A percentile compares a stretch with the other conserved stretches of the same genome.
Evolutionary conservation across 2,113 vertebrate species (phyloP).

Genomic region (Poeciliopsis prolifica): DNA sequence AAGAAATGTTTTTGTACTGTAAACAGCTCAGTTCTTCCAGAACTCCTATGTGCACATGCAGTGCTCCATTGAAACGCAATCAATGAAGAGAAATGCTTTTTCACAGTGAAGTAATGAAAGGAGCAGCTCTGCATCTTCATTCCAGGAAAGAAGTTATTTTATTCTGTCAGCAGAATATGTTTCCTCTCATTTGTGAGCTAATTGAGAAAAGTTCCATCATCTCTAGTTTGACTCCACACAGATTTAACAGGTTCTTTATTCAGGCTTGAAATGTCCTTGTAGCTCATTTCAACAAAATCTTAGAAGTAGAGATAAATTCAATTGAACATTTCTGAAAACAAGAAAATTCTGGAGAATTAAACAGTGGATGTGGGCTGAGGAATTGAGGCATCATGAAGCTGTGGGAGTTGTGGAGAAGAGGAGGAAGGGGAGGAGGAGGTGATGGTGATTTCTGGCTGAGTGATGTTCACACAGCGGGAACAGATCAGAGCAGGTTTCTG

Average conservation of each 20-base stretch:
- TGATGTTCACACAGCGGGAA: constrained; percentile 41
- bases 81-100: not conserved
- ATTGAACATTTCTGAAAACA: not conserved
- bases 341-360: not conserved
- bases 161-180: not conserved
- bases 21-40: not conserved
- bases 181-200: not conserved
- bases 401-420: not conserved
- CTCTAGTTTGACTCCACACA: not conserved
- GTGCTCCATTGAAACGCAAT: not conserved
- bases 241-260: too few relatives aligned
- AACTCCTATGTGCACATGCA: not conserved
- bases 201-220: not conserved
- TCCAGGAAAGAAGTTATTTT: not conserved
- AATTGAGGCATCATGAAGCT: constrained; percentile 7
- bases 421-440: constrained; percentile 1
- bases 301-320: not conserved
- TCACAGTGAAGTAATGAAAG: not conserved
- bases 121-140: not conserved
- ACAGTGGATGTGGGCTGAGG: not conserved
- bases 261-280: not conserved
- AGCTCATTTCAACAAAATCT: not conserved
- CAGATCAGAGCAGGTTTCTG: constrained; percentile 41
- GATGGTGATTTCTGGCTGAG: constrained; percentile 38
- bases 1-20: not conserved